Evolutionary conservation across 2,797 vertebrate genomes (phyloP).

Genomic region (Falco cherrug): DNA sequence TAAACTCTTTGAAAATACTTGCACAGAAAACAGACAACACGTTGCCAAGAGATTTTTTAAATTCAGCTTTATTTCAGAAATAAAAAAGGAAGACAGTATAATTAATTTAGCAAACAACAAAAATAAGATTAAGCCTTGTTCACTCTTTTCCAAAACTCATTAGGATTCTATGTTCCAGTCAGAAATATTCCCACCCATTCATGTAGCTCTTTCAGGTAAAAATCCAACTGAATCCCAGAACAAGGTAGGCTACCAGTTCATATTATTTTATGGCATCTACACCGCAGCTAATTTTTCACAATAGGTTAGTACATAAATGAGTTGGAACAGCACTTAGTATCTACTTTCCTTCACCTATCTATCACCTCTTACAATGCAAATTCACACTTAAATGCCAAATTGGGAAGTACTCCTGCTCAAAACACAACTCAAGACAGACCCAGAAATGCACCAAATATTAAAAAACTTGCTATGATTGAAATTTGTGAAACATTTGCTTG

Average conservation of each 20-base stretch:
- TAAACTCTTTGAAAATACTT: background rate
- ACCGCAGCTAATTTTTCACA: background rate
- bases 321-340: background rate
- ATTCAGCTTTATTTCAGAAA: constrained; percentile 51
- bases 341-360: background rate
- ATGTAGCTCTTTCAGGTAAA: background rate
- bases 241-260: accelerated
- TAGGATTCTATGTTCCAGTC: background rate
- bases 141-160: background rate
- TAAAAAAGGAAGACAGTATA: background rate
- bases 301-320: background rate
- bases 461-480: background rate
- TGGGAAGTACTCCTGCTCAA: background rate
- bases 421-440: background rate
- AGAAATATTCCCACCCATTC: background rate
- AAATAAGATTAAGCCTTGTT: background rate
- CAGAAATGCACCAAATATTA: background rate
- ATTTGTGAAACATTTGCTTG: background rate
- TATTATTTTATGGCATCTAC: background rate
- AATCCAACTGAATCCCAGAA: background rate
- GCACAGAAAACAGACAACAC: background rate
- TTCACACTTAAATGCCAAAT: background rate
- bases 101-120: background rate
- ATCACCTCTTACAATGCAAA: background rate
- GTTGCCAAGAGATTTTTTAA: background rate